Percentiles rank a stretch among this genome's conserved stretches.
phyloP scores from a whole-genome alignment of 2,797 vertebrate species.

The Peromyscus nudipes region DNA sequence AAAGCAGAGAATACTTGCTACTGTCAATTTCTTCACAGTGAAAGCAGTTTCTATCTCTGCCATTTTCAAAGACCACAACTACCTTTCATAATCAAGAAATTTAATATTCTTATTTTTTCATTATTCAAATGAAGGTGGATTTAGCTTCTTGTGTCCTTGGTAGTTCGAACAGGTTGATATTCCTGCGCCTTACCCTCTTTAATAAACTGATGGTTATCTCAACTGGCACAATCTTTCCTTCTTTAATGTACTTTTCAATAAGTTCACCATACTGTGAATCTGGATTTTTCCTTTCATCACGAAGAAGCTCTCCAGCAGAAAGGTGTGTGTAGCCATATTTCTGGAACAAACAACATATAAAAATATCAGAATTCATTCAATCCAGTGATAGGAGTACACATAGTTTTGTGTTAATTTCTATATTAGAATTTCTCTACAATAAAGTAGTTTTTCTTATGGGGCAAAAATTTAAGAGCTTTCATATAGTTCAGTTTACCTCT shows the following conservation, averaged over 20 bases:
- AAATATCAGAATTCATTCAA: slow-evolving; percentile 69
- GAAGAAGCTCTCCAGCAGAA: slow-evolving; percentile 97
- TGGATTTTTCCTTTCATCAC: slow-evolving; percentile 94
- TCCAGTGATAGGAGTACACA: background rate
- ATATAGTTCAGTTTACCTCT: slow-evolving; percentile 18
- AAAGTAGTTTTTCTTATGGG: slow-evolving; percentile 21
- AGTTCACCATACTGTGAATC: slow-evolving; percentile 95
- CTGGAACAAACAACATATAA: slow-evolving; percentile 86
- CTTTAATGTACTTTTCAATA: slow-evolving; percentile 95
- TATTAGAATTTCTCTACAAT: slow-evolving; percentile 59
- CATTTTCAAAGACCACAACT: slow-evolving; percentile 38
- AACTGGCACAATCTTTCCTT: slow-evolving; percentile 97
- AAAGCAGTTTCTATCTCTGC: slow-evolving; percentile 18
- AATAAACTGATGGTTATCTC: slow-evolving; percentile 97
- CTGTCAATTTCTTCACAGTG: slow-evolving; percentile 35
- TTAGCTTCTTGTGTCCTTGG: slow-evolving; percentile 47
- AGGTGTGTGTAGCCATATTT: slow-evolving; percentile 96
- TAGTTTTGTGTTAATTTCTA: slow-evolving; percentile 46
- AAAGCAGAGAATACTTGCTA: background rate
- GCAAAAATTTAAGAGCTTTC: slow-evolving; percentile 56
- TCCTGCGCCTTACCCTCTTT: slow-evolving; percentile 91
- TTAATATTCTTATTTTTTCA: slow-evolving; percentile 32
- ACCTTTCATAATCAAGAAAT: slow-evolving; percentile 50
- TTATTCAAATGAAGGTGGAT: slow-evolving; percentile 59
- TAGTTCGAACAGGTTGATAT: background rate